phyloP scores from a whole-genome alignment of 2,888 invertebrate species.

The Limnephilus lunatus region DNA sequence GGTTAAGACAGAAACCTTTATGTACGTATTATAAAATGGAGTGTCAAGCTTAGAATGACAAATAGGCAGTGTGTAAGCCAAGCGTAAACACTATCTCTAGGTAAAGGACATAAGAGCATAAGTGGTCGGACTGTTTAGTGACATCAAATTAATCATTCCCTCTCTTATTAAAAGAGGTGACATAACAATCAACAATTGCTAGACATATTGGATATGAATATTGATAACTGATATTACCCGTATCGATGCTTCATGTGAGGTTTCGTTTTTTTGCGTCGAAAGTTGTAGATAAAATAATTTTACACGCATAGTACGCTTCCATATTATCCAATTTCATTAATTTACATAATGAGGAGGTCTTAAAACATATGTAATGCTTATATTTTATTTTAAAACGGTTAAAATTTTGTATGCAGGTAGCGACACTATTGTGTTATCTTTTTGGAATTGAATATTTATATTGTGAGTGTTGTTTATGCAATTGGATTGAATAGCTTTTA shows the following conservation, averaged over 20 bases:
- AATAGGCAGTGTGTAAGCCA: background rate
- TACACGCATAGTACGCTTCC: background rate
- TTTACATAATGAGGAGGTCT: background rate
- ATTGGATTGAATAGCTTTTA: too few relatives aligned
- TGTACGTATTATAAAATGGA: background rate
- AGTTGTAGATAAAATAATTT: background rate
- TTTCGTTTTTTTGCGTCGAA: background rate
- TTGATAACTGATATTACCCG: background rate
- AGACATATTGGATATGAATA: background rate
- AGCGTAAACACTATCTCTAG: background rate
- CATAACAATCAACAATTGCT: background rate
- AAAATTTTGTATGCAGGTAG: background rate
- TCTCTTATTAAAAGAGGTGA: background rate
- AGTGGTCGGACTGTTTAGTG: background rate
- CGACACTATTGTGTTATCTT: background rate
- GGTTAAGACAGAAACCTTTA: conserved; percentile 17
- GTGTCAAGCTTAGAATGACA: conserved; percentile 10
- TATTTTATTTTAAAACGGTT: background rate
- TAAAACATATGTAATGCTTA: background rate
- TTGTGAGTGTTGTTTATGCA: too few relatives aligned
- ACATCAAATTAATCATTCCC: background rate
- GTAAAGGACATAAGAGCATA: background rate
- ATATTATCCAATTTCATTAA: background rate
- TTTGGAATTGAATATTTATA: background rate
- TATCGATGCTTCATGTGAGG: background rate